Conservation (phyloP, 2,888 invertebrate species). For the Aelia acuminata region DNA sequence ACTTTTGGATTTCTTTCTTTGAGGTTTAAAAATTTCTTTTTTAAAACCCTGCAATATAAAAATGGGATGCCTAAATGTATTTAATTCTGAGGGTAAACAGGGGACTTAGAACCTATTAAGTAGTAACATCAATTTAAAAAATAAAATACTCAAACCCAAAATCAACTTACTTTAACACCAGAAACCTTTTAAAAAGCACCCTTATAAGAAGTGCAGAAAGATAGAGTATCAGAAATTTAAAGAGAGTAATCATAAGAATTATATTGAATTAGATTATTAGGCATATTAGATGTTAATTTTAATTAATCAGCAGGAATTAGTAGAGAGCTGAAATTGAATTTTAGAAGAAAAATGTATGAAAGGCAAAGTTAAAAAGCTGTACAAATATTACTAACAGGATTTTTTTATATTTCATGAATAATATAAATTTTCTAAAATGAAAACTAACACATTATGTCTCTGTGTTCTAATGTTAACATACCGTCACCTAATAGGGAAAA, state of each 20-base stretch:
- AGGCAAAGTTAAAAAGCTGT: not conserved
- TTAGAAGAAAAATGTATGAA: not conserved
- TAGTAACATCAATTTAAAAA: not conserved
- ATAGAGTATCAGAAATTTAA: not conserved
- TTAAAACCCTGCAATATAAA: slow-evolving; percentile 33
- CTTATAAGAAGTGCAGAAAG: not conserved
- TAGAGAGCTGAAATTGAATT: not conserved
- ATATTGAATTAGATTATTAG: not conserved
- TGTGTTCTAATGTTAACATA: too few relatives aligned
- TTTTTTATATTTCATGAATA: too few relatives aligned
- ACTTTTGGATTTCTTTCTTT: not conserved
- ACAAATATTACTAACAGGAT: not conserved
- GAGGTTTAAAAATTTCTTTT: not conserved
- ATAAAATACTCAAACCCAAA: not conserved
- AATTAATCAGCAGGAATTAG: not conserved
- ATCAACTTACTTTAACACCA: not conserved
- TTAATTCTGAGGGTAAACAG: not conserved
- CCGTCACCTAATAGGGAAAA: too few relatives aligned
- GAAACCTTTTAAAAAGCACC: not conserved
- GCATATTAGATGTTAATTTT: not conserved
- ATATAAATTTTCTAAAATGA: too few relatives aligned
- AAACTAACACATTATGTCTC: too few relatives aligned
- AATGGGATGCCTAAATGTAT: slow-evolving; percentile 9
- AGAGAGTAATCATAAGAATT: not conserved
- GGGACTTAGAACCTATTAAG: not conserved